Conservation (phyloP, 2,797 vertebrate species). For the Paratrypauchen microcephalus region DNA sequence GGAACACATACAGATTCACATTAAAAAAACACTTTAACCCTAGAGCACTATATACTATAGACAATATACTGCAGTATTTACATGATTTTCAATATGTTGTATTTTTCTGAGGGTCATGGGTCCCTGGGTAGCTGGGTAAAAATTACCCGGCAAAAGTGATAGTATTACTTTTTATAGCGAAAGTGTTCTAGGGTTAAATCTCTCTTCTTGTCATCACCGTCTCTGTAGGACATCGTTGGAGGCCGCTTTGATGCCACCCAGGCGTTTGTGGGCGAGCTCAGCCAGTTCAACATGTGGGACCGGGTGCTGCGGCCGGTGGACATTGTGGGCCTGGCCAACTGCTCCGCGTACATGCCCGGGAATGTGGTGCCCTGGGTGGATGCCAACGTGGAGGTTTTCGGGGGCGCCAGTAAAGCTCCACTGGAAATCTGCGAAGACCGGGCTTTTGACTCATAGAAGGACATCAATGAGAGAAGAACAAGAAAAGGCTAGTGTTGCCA, state of each 20-base stretch:
- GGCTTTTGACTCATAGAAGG: conserved; percentile 89
- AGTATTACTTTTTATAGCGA: no score
- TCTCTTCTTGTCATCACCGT: conserved; percentile 13
- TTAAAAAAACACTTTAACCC: no score
- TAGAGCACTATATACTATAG: no score
- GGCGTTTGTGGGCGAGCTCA: conserved; percentile 97
- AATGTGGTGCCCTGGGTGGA: conserved; percentile 96
- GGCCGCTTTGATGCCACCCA: conserved; percentile 97
- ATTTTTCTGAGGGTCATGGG: no score
- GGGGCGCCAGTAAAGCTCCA: conserved; percentile 90
- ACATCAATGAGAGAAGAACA: background rate
- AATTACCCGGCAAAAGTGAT: no score
- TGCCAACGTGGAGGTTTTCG: conserved; percentile 92
- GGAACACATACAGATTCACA: no score
- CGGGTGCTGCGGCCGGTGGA: conserved; percentile 89
- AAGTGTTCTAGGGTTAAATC: no score
- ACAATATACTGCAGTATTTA: no score
- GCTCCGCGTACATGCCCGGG: conserved; percentile 95
- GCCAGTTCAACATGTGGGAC: conserved; percentile 99
- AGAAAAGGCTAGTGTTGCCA: background rate
- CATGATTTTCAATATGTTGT: no score
- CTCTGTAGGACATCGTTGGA: conserved; percentile 88
- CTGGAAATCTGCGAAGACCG: conserved; percentile 96
- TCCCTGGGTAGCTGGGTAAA: no score
- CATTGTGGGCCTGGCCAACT: conserved; percentile 93